A percentile compares a stretch with the other conserved stretches of the same genome.
Evolutionary conservation across 1,140 invertebrate species (phyloP).

Genomic region (Leptoteleia sp.): DNA sequence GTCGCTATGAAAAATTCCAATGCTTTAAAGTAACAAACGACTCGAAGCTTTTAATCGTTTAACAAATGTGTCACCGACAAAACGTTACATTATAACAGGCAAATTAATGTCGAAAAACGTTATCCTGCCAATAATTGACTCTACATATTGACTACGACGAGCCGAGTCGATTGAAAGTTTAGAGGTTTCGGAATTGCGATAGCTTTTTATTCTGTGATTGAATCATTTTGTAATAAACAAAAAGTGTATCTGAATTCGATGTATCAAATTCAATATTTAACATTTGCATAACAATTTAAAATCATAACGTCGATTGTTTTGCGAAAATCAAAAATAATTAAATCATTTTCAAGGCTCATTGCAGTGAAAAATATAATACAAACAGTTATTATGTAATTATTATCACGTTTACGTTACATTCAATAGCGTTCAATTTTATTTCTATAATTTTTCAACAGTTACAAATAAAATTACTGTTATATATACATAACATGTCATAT

Average conservation of each 20-base stretch:
- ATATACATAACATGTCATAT: conserved; percentile 50
- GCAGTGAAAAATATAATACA: conserved; percentile 36
- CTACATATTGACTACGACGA: conserved; percentile 40
- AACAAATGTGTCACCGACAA: conserved; percentile 9
- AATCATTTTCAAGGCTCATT: conserved; percentile 19
- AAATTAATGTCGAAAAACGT: conserved; percentile 4
- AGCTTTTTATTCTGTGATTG: conserved; percentile 8
- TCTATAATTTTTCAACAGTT: conserved; percentile 42
- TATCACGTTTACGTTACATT: conserved; percentile 40
- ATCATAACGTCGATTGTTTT: conserved; percentile 18
- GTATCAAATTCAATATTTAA: conserved; percentile 30
- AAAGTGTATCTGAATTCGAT: conserved; percentile 31
- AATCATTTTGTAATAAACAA: conserved; percentile 23
- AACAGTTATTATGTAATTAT: conserved; percentile 39
- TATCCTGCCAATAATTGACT: conserved; percentile 44
- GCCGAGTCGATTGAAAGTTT: conserved; percentile 16
- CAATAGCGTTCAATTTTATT: conserved; percentile 36
- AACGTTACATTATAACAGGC: not conserved
- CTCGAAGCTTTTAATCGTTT: conserved; percentile 12
- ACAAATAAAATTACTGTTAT: conserved; percentile 49
- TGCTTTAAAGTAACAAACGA: conserved; percentile 20
- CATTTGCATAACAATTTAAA: no score
- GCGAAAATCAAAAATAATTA: no score
- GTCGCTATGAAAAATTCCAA: conserved; percentile 22
- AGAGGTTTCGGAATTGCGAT: conserved; percentile 3